Evolutionary conservation across 2,888 invertebrate species (phyloP), one percentile per base, ranked within the genome.

Genomic region (Synanthedon formicaeformis): DNA sequence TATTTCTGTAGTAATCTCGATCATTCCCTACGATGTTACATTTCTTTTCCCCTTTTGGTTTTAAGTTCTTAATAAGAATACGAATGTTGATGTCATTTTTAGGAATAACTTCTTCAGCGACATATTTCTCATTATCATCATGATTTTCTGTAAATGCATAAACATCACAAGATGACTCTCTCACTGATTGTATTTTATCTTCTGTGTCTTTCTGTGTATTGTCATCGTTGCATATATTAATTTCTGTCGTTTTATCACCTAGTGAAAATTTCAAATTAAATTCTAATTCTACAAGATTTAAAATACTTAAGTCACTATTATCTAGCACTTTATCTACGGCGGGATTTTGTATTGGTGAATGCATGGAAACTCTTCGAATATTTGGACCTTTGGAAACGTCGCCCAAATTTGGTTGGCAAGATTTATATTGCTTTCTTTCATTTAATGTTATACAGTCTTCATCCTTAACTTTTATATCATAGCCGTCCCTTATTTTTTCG

Each of bases 211-310:
- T 45, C 14, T 45, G 55, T 49, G 52, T 41, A 3, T 59, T 62
- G 16, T 60, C 56, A 8, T 66, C 67, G 48, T 74, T 73, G 13
- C 60, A 67, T 50, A 77, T 58, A 57, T 73, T 67, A 2, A 75
- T 55, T 56, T 73, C 74, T 23, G 72, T 68, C 1, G 63, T 69
- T 62, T 75, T 75, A 14, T 81, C 77, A 1, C 71, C 73, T 53
- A 73, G 71, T 52, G 67, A 71, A 2, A 81, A 67, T 58, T 73
- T 77, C 6, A 83, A 55, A 54, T 75, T 78, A 41, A 84, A 74
- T 56, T 76, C 70, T 45, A 85, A 81, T 67, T 83, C 82, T 51
- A 83, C 68, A 41, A 73, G 60, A 60, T 81, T 79, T 10, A 69
- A 58, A 40, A 73, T 52, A 57, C 75, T 81, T 2, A 57, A 57